Evolutionary conservation across 2,113 vertebrate genomes (phyloP).

Genomic region (Saiga tatarica): DNA sequence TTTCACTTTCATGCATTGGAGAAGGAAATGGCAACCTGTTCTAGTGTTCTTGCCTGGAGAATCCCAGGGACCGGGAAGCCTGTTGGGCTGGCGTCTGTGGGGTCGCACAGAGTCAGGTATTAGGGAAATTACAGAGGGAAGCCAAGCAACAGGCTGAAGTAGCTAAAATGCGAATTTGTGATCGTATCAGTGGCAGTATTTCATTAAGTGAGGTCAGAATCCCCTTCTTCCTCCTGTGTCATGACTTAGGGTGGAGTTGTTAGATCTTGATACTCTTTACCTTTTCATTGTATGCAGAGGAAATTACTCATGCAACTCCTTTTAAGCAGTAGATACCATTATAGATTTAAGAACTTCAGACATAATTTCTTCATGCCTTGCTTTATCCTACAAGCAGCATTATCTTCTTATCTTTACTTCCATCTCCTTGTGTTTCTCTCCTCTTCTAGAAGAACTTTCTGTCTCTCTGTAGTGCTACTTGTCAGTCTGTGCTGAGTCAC

Average conservation of each 20-base stretch:
- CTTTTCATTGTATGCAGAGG: constrained; percentile 10
- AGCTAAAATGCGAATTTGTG: neutral
- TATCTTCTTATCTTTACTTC: constrained; percentile 15
- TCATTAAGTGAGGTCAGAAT: neutral
- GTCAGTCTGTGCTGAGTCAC: neutral
- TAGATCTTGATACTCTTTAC: neutral
- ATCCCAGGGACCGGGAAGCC: too few species aligned
- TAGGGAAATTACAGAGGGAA: neutral
- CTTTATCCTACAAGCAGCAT: neutral
- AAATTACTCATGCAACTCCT: neutral
- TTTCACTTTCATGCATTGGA: too few species aligned
- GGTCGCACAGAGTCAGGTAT: neutral
- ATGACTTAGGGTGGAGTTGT: neutral
- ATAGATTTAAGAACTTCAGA: neutral
- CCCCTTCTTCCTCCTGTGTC: neutral
- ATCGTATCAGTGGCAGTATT: neutral
- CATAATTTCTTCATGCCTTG: neutral
- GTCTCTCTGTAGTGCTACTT: neutral
- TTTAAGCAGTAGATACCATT: neutral
- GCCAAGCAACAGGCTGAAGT: neutral
- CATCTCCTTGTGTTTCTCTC: neutral
- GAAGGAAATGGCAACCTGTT: too few species aligned
- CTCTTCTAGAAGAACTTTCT: neutral
- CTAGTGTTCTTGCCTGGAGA: too few species aligned
- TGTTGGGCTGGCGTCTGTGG: too few species aligned